phyloP scores from a whole-genome alignment of 1,140 invertebrate genomes.

The Sarcophaga bullata region DNA sequence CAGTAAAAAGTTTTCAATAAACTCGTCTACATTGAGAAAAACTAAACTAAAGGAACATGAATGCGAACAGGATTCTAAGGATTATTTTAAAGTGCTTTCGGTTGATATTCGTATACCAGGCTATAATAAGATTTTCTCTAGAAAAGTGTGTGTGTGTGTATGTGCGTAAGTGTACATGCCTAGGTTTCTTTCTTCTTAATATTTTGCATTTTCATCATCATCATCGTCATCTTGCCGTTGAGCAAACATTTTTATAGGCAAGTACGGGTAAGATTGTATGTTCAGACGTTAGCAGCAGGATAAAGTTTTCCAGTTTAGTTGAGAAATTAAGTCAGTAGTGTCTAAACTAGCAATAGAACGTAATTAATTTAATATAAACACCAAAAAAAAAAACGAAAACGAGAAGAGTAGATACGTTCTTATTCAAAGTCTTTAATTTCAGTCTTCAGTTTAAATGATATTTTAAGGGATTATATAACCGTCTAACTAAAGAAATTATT shows the following conservation, averaged over 20 bases:
- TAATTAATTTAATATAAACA: slow-evolving; percentile 10
- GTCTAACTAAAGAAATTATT: no score
- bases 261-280: background rate
- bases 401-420: no score
- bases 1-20: background rate
- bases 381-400: no score
- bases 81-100: background rate
- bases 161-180: background rate
- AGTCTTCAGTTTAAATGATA: background rate
- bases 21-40: background rate
- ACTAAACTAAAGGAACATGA: background rate
- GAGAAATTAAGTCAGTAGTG: slow-evolving; percentile 21
- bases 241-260: no score
- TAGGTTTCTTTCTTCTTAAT: background rate
- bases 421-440: no score
- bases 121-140: background rate
- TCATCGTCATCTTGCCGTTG: background rate
- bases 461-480: background rate
- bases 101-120: no score
- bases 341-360: background rate
- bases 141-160: background rate
- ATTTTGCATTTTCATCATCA: background rate
- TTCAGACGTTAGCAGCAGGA: background rate
- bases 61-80: background rate
- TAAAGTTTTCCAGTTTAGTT: background rate